Conservation (phyloP, 2,797 vertebrate species). For the Halcyon leucocephala region DNA sequence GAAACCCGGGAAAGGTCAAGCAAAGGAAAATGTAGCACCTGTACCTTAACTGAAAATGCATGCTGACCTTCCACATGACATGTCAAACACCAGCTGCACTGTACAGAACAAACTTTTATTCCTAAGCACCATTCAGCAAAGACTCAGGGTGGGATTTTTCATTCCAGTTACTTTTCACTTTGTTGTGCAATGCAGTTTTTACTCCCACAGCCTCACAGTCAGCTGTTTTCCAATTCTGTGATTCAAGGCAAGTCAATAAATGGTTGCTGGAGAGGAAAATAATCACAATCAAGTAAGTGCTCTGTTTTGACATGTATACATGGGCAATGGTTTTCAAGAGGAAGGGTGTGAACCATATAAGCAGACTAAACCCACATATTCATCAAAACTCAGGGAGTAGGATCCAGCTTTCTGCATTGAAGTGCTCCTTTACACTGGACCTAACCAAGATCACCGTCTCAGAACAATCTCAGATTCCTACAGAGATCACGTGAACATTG, state of each 20-base stretch:
- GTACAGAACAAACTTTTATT: neutral
- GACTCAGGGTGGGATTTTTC: neutral
- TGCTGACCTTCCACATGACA: neutral
- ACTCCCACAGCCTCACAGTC: neutral
- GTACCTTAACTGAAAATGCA: neutral
- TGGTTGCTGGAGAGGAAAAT: conserved; percentile 5
- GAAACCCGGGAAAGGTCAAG: conserved; percentile 28
- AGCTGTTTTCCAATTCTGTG: conserved; percentile 10
- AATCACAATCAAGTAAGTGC: neutral
- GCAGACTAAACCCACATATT: neutral
- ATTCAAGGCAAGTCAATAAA: conserved; percentile 40
- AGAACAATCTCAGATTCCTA: neutral
- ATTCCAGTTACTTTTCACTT: neutral
- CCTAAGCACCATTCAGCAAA: neutral
- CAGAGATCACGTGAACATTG: neutral
- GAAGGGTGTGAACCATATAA: neutral
- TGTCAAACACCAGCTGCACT: neutral
- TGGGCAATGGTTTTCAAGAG: neutral
- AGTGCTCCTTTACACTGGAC: neutral
- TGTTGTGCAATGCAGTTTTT: neutral
- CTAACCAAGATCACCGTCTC: neutral
- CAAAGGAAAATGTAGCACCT: conserved; percentile 38
- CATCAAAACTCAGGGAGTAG: neutral
- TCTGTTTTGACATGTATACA: neutral
- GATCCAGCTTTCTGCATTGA: neutral